Evolutionary conservation across 2,113 vertebrate species (phyloP).

Genomic region (Dicaeum eximium): DNA sequence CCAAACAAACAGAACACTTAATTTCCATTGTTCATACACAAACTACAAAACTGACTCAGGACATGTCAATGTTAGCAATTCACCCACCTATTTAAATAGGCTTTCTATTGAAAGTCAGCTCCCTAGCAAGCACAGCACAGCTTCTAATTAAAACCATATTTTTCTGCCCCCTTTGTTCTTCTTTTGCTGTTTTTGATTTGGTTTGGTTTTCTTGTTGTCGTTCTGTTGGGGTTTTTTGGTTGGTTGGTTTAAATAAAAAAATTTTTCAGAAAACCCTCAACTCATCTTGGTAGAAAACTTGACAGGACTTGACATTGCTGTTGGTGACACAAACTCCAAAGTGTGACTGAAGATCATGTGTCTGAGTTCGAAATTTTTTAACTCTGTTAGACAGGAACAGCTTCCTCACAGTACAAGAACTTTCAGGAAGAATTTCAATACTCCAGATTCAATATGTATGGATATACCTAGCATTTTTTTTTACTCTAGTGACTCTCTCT

Average conservation of each 20-base stretch:
- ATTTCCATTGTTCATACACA: neutral
- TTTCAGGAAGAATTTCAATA: neutral
- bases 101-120: neutral
- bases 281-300: neutral
- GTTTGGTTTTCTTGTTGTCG: neutral
- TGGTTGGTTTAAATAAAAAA: neutral
- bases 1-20: neutral
- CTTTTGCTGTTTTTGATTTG: neutral
- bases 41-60: neutral
- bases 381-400: neutral
- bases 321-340: neutral
- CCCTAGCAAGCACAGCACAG: neutral
- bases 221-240: neutral
- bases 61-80: neutral
- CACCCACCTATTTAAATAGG: neutral
- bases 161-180: neutral
- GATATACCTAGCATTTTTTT: neutral
- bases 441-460: neutral
- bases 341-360: fast-evolving
- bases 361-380: neutral
- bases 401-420: neutral
- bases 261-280: neutral
- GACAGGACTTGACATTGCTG: neutral
- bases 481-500: neutral
- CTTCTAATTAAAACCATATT: neutral